phyloP scores from a whole-genome alignment of 2,888 invertebrate genomes.

The Zaprionus bogoriensis region DNA sequence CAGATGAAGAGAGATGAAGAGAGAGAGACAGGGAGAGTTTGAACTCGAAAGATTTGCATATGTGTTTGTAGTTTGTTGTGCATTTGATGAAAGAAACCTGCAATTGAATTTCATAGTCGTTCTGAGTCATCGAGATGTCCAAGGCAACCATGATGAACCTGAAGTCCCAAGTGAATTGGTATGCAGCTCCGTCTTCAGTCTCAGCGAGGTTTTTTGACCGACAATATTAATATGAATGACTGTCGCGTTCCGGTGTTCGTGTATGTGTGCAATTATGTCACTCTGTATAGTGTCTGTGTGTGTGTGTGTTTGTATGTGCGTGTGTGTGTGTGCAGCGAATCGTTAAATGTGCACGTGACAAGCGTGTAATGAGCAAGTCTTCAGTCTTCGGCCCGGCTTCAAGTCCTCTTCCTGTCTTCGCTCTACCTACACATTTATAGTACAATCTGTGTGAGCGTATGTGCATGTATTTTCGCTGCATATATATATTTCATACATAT shows the following conservation, averaged over 20 bases:
- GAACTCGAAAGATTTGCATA: constrained; percentile 48
- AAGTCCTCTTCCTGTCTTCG: constrained; percentile 26
- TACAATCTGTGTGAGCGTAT: constrained; percentile 9
- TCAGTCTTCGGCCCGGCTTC: constrained; percentile 39
- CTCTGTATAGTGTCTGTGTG: constrained; percentile 5
- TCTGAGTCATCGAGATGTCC: too few species aligned
- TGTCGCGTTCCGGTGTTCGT: constrained; percentile 47
- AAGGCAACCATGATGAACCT: too few species aligned
- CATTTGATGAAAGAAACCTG: too few species aligned
- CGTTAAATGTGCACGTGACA: constrained; percentile 78
- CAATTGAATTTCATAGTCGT: too few species aligned
- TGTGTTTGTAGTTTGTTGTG: too few species aligned
- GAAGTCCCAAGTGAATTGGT: constrained; percentile 28
- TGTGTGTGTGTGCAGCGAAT: constrained; percentile 63
- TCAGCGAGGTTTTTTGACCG: constrained; percentile 48
- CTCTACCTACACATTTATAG: constrained; percentile 28
- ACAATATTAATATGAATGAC: constrained; percentile 75
- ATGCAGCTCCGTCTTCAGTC: constrained; percentile 25
- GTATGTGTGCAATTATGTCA: constrained; percentile 34
- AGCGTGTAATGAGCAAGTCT: constrained; percentile 77
- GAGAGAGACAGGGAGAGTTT: too few species aligned
- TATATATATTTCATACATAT: constrained; percentile 56
- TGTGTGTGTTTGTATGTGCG: constrained; percentile 19
- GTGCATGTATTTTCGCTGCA: neutral
- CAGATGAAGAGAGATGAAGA: too few species aligned